Base-by-base conservation (phyloP, 2,113 vertebrate species). In the Genyomyrus donnyi region DNA sequence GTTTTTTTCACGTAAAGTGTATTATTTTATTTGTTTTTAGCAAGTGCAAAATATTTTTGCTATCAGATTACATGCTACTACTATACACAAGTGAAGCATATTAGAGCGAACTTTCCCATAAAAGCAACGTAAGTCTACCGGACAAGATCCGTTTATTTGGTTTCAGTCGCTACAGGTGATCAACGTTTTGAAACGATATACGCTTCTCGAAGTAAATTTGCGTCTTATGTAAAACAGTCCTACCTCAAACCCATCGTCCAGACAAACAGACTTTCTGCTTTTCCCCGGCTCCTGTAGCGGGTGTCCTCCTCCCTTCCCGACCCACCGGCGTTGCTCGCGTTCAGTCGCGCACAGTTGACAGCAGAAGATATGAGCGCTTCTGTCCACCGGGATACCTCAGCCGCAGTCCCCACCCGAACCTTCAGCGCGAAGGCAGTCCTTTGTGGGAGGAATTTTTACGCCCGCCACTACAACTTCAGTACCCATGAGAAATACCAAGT, bases 241-340 rank as follows among this genome's bases (percentile, higher is more conserved):
- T 48, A 85, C 83, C 83, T 85, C 83, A 85, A 85, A 85, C 39
- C 83, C 83, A 85, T 85, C 45, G 45, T 85, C 83, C 45, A 85
- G 83, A 45, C 17, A 84, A 11, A 24, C 83, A 46, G 17, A 19
- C 42, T 45, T 42, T 45, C 15, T 45, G 77, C 19, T 83, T 83
- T 27, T 21, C 15, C 77, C 77, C 10, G 15, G 19, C 24, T 85
- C 45, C 45, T 45, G 24, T n/a, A 85, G 10, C 42, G 45, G 83
- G 46, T 85, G 83, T 85, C 45, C 21, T 48, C 80, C 80, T 84
- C 83, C 83, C 21, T 85, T 85, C 45, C 83, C n/a, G 83, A 85
- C 9, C 21, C 17, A 46, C 83, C 19, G 42, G 83, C 45, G 45
- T 45, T 48, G 83, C 45, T 85, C 45, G 24, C 21, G 19, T 42